Evolutionary conservation across 2,888 invertebrate genomes (phyloP).

Genomic region (Drosophila percnosoma): DNA sequence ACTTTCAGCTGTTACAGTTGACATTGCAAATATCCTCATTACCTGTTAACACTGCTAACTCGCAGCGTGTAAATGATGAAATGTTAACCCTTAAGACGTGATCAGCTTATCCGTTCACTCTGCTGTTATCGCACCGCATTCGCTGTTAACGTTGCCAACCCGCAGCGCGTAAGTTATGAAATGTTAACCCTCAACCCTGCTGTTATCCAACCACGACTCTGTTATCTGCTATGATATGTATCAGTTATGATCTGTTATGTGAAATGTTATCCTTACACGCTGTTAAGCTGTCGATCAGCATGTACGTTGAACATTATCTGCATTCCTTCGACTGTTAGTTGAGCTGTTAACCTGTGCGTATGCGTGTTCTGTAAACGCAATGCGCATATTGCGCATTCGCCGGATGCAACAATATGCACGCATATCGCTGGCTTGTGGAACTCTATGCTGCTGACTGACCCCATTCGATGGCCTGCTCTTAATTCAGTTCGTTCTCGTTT

Average conservation of each 20-base stretch:
- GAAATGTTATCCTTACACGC: neutral
- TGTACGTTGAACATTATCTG: neutral
- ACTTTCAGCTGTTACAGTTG: neutral
- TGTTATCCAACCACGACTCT: neutral
- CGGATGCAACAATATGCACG: conserved; percentile 14
- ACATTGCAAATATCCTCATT: neutral
- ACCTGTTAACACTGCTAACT: neutral
- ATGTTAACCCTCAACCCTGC: neutral
- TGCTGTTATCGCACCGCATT: too few species aligned
- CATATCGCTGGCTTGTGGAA: conserved; percentile 4
- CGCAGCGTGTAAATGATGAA: too few species aligned
- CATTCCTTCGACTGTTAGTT: neutral
- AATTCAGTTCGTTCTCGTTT: conserved; percentile 3
- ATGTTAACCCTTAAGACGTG: neutral
- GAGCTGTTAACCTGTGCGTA: conserved; percentile 35
- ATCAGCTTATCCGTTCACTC: too few species aligned
- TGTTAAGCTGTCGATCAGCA: neutral
- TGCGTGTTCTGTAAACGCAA: conserved; percentile 16
- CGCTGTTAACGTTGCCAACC: neutral
- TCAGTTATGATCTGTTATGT: neutral
- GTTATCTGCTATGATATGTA: neutral
- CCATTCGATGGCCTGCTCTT: conserved; percentile 35
- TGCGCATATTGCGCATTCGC: conserved; percentile 46
- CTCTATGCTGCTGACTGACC: conserved; percentile 29
- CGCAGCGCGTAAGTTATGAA: too few species aligned